These are phyloP conservation scores for Papilio helenus DNA, from an alignment of 1,140 invertebrate species.

Conservation along the genomic window DNA sequence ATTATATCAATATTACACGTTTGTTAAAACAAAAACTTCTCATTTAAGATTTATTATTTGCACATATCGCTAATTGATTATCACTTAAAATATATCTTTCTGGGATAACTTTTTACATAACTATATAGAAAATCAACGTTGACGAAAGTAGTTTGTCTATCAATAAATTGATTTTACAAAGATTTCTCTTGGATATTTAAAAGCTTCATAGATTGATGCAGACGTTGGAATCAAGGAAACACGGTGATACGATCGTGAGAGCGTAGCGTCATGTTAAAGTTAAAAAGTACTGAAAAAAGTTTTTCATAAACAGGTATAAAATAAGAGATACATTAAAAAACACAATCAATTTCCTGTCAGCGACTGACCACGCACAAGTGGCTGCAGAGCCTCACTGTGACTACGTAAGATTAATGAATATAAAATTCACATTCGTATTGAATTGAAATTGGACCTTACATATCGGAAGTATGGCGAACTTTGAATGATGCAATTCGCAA, in stretches of 20 bases:
- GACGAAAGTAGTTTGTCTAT: no score
- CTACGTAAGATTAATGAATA: slow-evolving; percentile 78
- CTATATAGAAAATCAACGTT: no score
- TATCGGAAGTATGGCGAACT: slow-evolving; percentile 73
- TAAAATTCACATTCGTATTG: slow-evolving; percentile 77
- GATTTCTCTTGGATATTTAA: background rate
- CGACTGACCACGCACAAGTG: slow-evolving; percentile 81
- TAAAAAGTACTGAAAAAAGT: background rate
- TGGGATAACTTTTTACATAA: no score
- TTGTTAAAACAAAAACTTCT: no score
- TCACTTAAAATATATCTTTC: no score
- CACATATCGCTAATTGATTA: no score
- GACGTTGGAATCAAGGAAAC: background rate
- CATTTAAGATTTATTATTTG: no score
- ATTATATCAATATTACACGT: background rate
- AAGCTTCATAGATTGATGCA: background rate
- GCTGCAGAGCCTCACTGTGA: slow-evolving; percentile 51
- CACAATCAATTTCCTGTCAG: slow-evolving; percentile 80
- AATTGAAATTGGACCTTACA: slow-evolving; percentile 76
- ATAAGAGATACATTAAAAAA: slow-evolving; percentile 48
- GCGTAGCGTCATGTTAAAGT: background rate
- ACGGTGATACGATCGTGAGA: background rate
- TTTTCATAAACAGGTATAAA: slow-evolving; percentile 34
- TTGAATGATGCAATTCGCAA: slow-evolving; percentile 73
- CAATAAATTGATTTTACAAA: no score